Conservation (phyloP, 2,888 invertebrate genomes). For the Agrilus mali region DNA sequence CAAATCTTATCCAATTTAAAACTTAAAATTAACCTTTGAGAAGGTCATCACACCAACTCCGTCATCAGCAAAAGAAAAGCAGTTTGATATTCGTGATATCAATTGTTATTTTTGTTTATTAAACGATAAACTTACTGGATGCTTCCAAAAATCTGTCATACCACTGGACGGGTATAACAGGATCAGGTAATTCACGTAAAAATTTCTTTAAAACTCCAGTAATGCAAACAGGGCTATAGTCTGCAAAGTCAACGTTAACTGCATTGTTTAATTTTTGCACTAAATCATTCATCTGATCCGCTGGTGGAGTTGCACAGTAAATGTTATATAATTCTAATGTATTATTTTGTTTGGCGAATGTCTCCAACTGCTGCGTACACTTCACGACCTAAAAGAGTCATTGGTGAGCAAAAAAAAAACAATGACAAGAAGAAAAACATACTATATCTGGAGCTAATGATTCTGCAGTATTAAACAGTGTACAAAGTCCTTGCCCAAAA, state of each 20-base stretch:
- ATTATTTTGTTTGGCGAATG: slow-evolving; percentile 36
- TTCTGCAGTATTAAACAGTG: slow-evolving; percentile 45
- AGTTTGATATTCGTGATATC: not conserved
- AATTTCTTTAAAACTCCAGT: slow-evolving; percentile 56
- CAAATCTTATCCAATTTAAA: not conserved
- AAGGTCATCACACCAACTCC: not conserved
- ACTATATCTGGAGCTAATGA: slow-evolving; percentile 47
- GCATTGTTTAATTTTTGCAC: slow-evolving; percentile 38
- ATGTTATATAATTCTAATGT: slow-evolving; percentile 51
- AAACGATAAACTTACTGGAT: slow-evolving; percentile 21
- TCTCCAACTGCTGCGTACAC: slow-evolving; percentile 49
- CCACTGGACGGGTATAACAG: slow-evolving; percentile 60
- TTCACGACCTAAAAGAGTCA: slow-evolving; percentile 28
- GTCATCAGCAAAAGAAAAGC: not conserved
- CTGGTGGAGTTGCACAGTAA: slow-evolving; percentile 48
- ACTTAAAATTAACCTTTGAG: not conserved
- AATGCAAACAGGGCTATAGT: slow-evolving; percentile 41
- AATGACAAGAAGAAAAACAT: slow-evolving; percentile 9
- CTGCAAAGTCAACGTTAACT: slow-evolving; percentile 32
- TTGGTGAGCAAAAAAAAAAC: not conserved
- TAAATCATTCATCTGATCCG: slow-evolving; percentile 46
- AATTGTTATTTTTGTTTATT: not conserved
- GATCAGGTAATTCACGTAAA: slow-evolving; percentile 60
- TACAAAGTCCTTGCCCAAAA: slow-evolving; percentile 51
- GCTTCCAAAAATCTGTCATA: slow-evolving; percentile 58